Conservation (phyloP, 2,888 invertebrate genomes). For the Ashinkailepas kermadecensis region DNA sequence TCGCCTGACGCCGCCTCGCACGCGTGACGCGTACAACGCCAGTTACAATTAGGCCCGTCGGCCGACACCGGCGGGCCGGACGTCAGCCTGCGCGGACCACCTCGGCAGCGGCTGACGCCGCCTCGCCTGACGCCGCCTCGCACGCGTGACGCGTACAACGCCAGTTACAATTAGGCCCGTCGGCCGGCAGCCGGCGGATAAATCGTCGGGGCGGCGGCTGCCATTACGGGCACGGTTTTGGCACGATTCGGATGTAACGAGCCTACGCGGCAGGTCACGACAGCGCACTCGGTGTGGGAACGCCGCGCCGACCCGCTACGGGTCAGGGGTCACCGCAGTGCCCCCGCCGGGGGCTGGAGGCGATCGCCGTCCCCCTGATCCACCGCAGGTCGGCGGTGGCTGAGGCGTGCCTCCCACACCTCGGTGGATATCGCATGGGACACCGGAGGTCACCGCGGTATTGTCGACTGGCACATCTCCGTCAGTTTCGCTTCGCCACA, state of each 20-base stretch:
- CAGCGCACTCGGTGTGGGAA: not conserved
- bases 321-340: not conserved
- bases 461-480: too few species aligned
- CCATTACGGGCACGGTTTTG: not conserved
- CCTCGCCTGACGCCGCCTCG: not conserved
- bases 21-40: not conserved
- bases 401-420: too few species aligned
- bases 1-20: too few species aligned
- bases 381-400: too few species aligned
- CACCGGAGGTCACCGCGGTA: too few species aligned
- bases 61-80: not conserved
- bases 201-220: not conserved
- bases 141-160: slow-evolving; percentile 5
- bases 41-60: slow-evolving; percentile 8
- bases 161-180: slow-evolving; percentile 4
- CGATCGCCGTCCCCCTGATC: too few species aligned
- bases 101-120: too few species aligned
- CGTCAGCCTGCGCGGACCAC: not conserved
- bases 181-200: not conserved
- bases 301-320: not conserved
- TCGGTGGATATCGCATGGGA: too few species aligned
- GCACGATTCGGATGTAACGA: slow-evolving; percentile 10
- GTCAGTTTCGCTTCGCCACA: too few species aligned
- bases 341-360: too few species aligned
- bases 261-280: not conserved